phyloP scores from a whole-genome alignment of 2,797 vertebrate species.

The Epinephelus malabaricus region DNA sequence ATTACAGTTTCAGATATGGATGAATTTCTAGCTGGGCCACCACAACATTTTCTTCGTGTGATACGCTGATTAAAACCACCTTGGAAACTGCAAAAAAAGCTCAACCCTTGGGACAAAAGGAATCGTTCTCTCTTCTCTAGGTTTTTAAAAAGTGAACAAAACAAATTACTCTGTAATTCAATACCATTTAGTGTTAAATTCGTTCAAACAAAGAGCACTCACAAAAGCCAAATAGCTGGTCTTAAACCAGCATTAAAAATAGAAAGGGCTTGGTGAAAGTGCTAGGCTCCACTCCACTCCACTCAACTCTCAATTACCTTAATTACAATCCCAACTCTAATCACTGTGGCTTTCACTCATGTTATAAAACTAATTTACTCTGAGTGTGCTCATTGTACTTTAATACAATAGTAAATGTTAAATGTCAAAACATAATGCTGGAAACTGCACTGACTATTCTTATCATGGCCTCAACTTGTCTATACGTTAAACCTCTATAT shows the following conservation, averaged over 20 bases:
- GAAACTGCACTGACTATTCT: neutral
- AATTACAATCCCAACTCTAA: slow-evolving; percentile 49
- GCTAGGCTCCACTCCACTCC: slow-evolving; percentile 15
- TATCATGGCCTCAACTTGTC: neutral
- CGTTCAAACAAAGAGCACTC: slow-evolving; percentile 55
- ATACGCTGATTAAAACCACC: slow-evolving; percentile 58
- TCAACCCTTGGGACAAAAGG: slow-evolving; percentile 49
- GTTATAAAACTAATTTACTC: slow-evolving; percentile 13
- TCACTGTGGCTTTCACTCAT: slow-evolving; percentile 36
- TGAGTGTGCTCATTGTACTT: neutral
- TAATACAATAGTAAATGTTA: neutral
- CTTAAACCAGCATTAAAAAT: slow-evolving; percentile 49
- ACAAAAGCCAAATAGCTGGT: slow-evolving; percentile 38
- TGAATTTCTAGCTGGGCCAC: slow-evolving; percentile 27
- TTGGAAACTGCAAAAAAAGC: slow-evolving; percentile 35
- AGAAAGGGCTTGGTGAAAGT: slow-evolving; percentile 41
- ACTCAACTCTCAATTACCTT: slow-evolving; percentile 49
- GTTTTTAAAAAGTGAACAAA: slow-evolving; percentile 44
- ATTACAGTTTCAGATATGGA: slow-evolving; percentile 50
- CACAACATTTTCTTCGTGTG: slow-evolving; percentile 42
- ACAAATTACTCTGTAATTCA: slow-evolving; percentile 64
- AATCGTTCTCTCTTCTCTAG: slow-evolving; percentile 41
- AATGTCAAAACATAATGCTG: slow-evolving; percentile 1
- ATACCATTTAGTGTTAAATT: slow-evolving; percentile 60
- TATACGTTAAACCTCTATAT: neutral